Percentiles rank a stretch among this genome's conserved stretches.
These are phyloP conservation scores for Dexiosoma caninum DNA, from an alignment of 2,888 invertebrate species.

Conservation along the genomic window DNA sequence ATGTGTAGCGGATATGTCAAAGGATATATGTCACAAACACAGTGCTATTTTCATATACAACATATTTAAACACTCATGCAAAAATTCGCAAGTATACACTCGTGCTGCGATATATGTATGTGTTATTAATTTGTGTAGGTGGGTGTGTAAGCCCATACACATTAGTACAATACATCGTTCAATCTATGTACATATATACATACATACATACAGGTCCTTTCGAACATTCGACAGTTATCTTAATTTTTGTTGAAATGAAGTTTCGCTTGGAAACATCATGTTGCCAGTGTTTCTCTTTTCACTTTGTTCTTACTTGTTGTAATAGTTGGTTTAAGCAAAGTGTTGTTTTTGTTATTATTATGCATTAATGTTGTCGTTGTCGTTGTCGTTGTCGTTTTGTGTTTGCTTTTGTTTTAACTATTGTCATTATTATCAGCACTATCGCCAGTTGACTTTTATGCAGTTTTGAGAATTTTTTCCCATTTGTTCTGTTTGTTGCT, in stretches of 20 bases:
- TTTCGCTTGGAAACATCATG: constrained; percentile 71
- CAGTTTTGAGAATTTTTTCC: neutral
- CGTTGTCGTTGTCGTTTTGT: neutral
- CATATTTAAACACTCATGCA: constrained; percentile 39
- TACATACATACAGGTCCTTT: constrained; percentile 11
- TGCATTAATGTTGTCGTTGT: constrained; percentile 8
- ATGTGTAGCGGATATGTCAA: constrained; percentile 63
- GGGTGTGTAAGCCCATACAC: no score
- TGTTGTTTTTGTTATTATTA: neutral
- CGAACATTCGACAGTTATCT: constrained; percentile 56
- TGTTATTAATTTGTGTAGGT: no score
- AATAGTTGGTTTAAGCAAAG: neutral
- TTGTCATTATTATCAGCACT: constrained; percentile 37
- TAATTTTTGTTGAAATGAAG: constrained; percentile 65
- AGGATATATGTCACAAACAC: constrained; percentile 63
- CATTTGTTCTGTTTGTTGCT: neutral
- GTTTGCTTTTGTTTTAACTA: constrained; percentile 1
- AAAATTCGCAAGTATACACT: neutral
- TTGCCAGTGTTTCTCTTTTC: constrained; percentile 30
- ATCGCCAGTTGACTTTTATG: constrained; percentile 44
- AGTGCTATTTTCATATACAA: constrained; percentile 52
- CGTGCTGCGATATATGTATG: no score
- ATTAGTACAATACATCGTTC: no score
- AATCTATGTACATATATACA: neutral
- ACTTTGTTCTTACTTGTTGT: neutral